Base-by-base conservation (phyloP, 1,140 invertebrate genomes). In the Cydia fagiglandana region DNA sequence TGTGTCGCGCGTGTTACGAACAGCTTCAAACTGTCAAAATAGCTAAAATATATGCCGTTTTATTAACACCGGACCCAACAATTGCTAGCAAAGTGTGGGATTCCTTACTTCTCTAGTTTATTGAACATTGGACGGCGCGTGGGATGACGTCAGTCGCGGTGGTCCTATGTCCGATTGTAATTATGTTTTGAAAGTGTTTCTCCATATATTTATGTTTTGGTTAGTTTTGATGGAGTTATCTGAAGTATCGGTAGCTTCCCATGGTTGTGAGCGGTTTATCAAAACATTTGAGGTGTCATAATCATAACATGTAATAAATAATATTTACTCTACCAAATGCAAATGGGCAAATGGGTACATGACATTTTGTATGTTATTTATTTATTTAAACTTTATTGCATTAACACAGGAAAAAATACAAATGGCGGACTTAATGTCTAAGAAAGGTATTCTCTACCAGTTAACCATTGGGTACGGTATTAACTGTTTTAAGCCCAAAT, bases 21-120 rank as follows among this genome's bases (percentile, higher is more conserved):
- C 86, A 88, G 89, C 83, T 87, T 84, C 73, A 81, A 89, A 89
- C 86, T 90, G 90, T 92, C 90, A 92, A 92, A 91, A 92, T 92
- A 89, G 86, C 84, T 92, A 86, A 92, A 88, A 91, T 92, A 92
- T 91, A 88, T 80, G 80, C 81, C 88, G 86, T 92, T 92, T 90
- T 90, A 91, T 91, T 90, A 91, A 91, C 86, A 87, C 86, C 80
- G 88, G 84, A 87, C 85, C 85, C 85, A 87, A 90, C 88, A 89
- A 92, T 91, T 86, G 89, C 79, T 81, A 81, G 84, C 84, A 83
- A 84, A 88, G 86, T 88, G 89, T 91, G 87, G 88, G 88, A 90
- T 90, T 88, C 86, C 87, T 89, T 87, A 86, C 81, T 85, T 80
- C 84, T 78, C 84, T 88, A 88, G 82, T 92, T 91, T 92, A 92